phyloP scores from a whole-genome alignment of 1,140 invertebrate species.

The Scylla paramamosain region DNA sequence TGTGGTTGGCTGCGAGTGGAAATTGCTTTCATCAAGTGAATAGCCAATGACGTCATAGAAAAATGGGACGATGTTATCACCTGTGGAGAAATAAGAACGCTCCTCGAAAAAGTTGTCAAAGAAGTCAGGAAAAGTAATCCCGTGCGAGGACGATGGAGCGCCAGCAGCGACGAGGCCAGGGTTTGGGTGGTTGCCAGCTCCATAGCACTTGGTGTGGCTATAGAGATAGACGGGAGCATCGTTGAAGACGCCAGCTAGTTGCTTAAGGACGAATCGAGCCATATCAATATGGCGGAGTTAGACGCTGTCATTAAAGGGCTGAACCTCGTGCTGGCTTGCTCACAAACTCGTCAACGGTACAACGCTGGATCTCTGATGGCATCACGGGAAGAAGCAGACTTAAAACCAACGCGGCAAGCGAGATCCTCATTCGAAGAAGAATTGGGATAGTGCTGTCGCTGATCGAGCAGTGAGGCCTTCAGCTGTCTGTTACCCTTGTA shows the following conservation, averaged over 20 bases:
- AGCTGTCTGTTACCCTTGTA: no score
- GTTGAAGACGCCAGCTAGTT: slow-evolving; percentile 63
- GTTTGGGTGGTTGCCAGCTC: slow-evolving; percentile 62
- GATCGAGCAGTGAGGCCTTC: background rate
- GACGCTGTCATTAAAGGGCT: no score
- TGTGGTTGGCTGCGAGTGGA: slow-evolving; percentile 57
- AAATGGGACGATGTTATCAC: slow-evolving; percentile 30
- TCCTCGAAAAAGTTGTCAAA: no score
- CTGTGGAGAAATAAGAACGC: background rate
- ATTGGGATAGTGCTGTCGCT: background rate
- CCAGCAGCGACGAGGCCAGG: background rate
- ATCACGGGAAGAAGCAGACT: no score
- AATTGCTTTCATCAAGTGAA: slow-evolving; percentile 31
- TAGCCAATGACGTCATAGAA: slow-evolving; percentile 3
- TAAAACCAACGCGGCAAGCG: no score
- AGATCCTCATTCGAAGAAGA: no score
- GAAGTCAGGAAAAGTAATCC: background rate
- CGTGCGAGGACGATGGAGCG: no score
- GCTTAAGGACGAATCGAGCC: background rate
- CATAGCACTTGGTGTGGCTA: no score
- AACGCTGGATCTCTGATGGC: no score
- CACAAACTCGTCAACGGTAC: no score
- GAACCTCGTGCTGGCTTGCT: slow-evolving; percentile 27
- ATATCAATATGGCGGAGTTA: no score
- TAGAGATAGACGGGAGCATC: no score